Evolutionary conservation across 1,140 invertebrate genomes (phyloP).

Genomic region (Zaprionus tsacasi): DNA sequence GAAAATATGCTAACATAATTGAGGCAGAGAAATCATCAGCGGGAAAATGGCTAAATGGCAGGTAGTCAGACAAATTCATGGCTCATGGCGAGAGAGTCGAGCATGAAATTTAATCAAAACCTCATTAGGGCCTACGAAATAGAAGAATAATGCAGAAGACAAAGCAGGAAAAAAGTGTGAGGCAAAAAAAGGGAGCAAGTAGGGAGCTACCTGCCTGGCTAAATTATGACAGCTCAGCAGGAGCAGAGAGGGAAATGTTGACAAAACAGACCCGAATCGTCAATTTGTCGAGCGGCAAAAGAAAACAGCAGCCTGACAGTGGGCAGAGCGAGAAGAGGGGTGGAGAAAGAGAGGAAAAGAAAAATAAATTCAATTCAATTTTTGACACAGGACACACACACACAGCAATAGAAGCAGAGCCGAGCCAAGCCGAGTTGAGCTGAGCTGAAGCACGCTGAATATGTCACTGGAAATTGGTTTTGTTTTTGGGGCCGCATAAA

Average conservation of each 20-base stretch:
- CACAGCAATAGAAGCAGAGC: constrained; percentile 14
- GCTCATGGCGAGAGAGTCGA: constrained; percentile 7
- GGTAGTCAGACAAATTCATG: constrained; percentile 29
- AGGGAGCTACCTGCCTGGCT: neutral
- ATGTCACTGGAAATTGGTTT: constrained; percentile 39
- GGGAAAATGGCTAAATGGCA: constrained; percentile 24
- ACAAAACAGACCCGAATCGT: constrained; percentile 29
- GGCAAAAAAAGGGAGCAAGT: neutral
- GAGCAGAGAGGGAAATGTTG: constrained; percentile 3
- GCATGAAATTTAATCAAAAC: constrained; percentile 74
- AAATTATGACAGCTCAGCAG: constrained; percentile 38
- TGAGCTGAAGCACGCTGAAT: constrained; percentile 28
- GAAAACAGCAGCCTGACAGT: no score
- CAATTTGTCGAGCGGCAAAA: constrained; percentile 32
- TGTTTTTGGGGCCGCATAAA: constrained; percentile 22
- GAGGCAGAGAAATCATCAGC: constrained; percentile 37
- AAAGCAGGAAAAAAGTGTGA: neutral
- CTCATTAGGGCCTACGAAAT: constrained; percentile 43
- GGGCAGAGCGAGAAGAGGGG: neutral
- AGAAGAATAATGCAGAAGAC: neutral
- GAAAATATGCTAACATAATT: constrained; percentile 62
- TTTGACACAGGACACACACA: constrained; percentile 28
- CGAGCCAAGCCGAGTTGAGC: neutral
- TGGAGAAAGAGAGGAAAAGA: constrained; percentile 16
- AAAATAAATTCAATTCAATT: constrained; percentile 51